These are phyloP conservation scores for Danaus chrysippus DNA, from an alignment of 2,888 invertebrate species.

Conservation along the genomic window DNA sequence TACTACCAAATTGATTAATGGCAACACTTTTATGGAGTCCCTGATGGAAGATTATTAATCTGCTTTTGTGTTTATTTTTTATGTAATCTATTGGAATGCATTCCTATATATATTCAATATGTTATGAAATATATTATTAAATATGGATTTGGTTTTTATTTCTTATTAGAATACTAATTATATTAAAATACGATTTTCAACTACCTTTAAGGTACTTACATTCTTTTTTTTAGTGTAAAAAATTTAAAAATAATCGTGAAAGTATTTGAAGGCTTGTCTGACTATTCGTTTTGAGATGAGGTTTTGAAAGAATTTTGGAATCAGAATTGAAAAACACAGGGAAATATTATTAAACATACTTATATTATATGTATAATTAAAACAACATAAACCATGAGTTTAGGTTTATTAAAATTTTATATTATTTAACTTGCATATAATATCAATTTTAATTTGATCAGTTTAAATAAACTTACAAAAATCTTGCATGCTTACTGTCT, in stretches of 20 bases:
- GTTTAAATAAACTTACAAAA: conserved; percentile 76
- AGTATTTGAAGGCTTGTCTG: too few species aligned
- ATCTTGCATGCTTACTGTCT: conserved; percentile 73
- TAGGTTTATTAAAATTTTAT: conserved; percentile 74
- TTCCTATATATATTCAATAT: conserved; percentile 16
- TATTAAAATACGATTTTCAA: too few species aligned
- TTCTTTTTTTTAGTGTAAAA: too few species aligned
- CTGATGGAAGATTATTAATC: conserved; percentile 79
- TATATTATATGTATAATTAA: conserved; percentile 38
- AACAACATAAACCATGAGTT: conserved; percentile 55
- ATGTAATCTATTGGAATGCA: conserved; percentile 13
- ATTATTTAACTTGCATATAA: conserved; percentile 74
- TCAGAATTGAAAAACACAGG: too few species aligned
- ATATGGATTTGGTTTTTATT: too few species aligned
- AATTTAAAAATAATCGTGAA: too few species aligned
- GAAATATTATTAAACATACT: conserved; percentile 7
- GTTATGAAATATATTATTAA: not conserved
- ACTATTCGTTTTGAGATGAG: too few species aligned
- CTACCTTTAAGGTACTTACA: too few species aligned
- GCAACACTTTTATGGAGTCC: conserved; percentile 89
- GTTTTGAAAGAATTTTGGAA: too few species aligned
- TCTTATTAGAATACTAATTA: too few species aligned
- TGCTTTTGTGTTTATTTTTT: conserved; percentile 8
- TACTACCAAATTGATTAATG: conserved; percentile 95
- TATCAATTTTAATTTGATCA: conserved; percentile 74